Evolutionary conservation across 2,113 vertebrate genomes (phyloP).

Genomic region (Garra rufa): DNA sequence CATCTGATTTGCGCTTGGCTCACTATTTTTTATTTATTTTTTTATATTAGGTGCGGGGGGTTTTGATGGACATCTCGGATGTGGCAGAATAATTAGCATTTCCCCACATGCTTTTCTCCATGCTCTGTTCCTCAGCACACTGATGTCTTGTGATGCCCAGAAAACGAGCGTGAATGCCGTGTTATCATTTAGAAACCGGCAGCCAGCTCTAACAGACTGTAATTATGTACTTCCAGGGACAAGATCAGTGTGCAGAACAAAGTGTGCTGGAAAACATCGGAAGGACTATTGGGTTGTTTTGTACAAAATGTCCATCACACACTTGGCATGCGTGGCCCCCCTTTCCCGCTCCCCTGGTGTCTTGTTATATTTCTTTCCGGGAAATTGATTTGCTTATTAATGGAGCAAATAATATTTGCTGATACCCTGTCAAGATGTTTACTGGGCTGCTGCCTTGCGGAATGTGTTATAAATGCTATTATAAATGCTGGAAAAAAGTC

Average conservation of each 20-base stretch:
- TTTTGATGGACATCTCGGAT: conserved; percentile 65
- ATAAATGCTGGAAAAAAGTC: not conserved
- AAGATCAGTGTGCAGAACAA: conserved; percentile 76
- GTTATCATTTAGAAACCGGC: conserved; percentile 68
- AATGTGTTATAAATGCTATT: conserved; percentile 54
- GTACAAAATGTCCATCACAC: conserved; percentile 66
- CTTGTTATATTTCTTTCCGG: conserved; percentile 72
- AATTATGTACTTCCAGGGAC: conserved; percentile 77
- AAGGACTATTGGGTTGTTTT: conserved; percentile 68
- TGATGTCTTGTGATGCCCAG: conserved; percentile 75
- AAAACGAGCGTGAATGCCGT: conserved; percentile 69
- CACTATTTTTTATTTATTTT: conserved; percentile 29
- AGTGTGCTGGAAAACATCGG: conserved; percentile 72
- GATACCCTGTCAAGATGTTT: conserved; percentile 65
- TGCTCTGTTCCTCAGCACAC: conserved; percentile 59
- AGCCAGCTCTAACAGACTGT: conserved; percentile 69
- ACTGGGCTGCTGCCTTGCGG: conserved; percentile 49
- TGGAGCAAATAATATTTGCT: conserved; percentile 64
- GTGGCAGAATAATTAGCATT: conserved; percentile 64
- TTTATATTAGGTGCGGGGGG: conserved; percentile 57
- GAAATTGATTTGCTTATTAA: conserved; percentile 74
- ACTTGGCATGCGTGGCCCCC: conserved; percentile 47
- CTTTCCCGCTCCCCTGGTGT: conserved; percentile 56
- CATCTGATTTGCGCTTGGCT: conserved; percentile 42
- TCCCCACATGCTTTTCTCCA: conserved; percentile 48